Conservation (phyloP, 2,888 invertebrate species). For the Ectemnius continuus region DNA sequence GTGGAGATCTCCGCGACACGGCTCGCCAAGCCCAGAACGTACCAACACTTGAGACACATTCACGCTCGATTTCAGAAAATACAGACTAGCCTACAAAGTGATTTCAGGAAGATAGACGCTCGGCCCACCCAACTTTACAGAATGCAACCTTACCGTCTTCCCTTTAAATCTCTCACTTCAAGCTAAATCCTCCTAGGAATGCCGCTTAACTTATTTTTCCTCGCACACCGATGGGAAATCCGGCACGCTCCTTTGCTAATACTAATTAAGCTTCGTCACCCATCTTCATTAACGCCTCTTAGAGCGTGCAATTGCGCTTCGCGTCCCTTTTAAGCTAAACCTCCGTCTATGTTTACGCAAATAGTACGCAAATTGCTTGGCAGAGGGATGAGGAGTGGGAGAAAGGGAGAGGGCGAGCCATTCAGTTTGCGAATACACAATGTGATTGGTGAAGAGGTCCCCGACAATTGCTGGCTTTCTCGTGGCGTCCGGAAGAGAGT, state of each 20-base stretch:
- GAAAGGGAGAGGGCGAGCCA: not conserved
- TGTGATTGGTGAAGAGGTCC: constrained; percentile 3
- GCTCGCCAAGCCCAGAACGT: not conserved
- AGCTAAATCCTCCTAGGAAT: constrained; percentile 36
- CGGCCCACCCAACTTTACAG: not conserved
- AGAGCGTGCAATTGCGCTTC: constrained; percentile 2
- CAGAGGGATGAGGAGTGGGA: not conserved
- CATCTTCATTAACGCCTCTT: constrained; percentile 55
- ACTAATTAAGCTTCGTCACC: constrained; percentile 58
- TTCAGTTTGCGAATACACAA: constrained; percentile 13
- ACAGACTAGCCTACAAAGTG: not conserved
- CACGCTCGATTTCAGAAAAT: constrained; percentile 4
- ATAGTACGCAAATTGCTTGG: not conserved
- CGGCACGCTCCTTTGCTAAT: constrained; percentile 25
- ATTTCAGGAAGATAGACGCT: not conserved
- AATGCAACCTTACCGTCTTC: constrained; percentile 30
- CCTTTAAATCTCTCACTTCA: constrained; percentile 11
- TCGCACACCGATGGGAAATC: not conserved
- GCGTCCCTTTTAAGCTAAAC: constrained; percentile 16
- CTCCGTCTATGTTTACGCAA: constrained; percentile 20
- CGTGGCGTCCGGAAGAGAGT: no score
- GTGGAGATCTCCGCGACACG: not conserved
- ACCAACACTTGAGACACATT: not conserved
- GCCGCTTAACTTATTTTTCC: constrained; percentile 49
- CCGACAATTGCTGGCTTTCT: not conserved